Evolutionary conservation across 2,113 vertebrate genomes (phyloP).

Genomic region (Corythaeola cristata): DNA sequence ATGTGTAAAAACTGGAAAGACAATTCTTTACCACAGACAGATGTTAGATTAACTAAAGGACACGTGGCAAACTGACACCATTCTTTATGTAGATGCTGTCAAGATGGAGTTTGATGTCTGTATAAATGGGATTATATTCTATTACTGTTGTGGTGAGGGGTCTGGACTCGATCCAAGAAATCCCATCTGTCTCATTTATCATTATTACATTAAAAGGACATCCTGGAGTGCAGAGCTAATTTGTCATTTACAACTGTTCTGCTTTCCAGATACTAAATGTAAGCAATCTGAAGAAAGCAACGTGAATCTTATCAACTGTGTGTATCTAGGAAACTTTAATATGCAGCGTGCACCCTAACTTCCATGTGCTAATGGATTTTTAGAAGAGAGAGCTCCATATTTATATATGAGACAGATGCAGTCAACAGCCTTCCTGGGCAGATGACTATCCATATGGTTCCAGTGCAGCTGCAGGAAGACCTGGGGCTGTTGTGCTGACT

Average conservation of each 20-base stretch:
- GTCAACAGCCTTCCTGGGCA: background rate
- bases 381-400: background rate
- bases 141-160: background rate
- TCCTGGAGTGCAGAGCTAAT: background rate
- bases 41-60: background rate
- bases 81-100: background rate
- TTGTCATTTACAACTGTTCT: conserved; percentile 15
- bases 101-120: background rate
- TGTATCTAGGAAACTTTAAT: background rate
- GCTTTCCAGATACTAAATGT: conserved; percentile 7
- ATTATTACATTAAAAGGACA: conserved; percentile 25
- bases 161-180: background rate
- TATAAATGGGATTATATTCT: conserved; percentile 13
- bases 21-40: background rate
- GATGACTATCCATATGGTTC: background rate
- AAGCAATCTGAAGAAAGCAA: background rate
- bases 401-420: background rate
- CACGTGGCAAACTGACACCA: background rate
- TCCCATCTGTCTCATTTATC: conserved; percentile 33
- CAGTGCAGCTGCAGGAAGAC: background rate
- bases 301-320: background rate
- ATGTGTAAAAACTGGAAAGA: background rate
- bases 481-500: background rate
- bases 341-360: background rate
- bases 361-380: background rate